Percentiles rank a stretch among this genome's conserved stretches.
Conservation (phyloP, 2,113 vertebrate species). For the Pelecanoides urinatrix region DNA sequence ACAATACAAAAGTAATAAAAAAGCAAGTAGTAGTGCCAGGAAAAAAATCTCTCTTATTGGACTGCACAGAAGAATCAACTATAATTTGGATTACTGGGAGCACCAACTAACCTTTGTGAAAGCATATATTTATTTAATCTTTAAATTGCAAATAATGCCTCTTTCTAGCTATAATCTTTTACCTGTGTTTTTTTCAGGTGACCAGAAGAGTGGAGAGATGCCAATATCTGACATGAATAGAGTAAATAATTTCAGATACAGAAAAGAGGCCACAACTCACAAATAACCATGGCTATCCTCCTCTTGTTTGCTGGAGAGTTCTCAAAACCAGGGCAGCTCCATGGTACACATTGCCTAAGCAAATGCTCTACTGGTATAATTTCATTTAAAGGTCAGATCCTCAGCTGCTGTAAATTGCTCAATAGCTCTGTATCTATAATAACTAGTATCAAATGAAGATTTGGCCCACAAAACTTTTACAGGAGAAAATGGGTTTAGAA, state of each 20-base stretch:
- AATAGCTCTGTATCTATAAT: neutral
- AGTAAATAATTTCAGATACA: neutral
- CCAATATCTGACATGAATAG: neutral
- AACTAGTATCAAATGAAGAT: neutral
- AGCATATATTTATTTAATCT: neutral
- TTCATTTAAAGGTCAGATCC: neutral
- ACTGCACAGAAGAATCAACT: neutral
- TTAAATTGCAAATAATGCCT: neutral
- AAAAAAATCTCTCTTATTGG: neutral
- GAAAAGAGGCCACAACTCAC: neutral
- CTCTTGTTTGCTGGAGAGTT: neutral
- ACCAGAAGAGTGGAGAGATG: neutral
- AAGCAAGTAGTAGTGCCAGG: neutral
- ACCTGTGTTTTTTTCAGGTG: neutral
- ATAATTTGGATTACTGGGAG: neutral
- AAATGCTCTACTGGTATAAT: neutral
- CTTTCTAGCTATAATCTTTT: neutral
- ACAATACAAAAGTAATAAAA: conserved; percentile 1
- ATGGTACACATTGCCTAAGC: neutral
- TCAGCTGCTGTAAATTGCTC: neutral
- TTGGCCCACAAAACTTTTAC: neutral
- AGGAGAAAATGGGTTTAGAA: neutral
- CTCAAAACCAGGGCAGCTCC: neutral
- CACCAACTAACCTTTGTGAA: neutral
- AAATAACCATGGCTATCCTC: neutral